Base-by-base conservation (phyloP, 35 echinoderm and acorn worm genomes). In the Ophiothrix spiculata region DNA sequence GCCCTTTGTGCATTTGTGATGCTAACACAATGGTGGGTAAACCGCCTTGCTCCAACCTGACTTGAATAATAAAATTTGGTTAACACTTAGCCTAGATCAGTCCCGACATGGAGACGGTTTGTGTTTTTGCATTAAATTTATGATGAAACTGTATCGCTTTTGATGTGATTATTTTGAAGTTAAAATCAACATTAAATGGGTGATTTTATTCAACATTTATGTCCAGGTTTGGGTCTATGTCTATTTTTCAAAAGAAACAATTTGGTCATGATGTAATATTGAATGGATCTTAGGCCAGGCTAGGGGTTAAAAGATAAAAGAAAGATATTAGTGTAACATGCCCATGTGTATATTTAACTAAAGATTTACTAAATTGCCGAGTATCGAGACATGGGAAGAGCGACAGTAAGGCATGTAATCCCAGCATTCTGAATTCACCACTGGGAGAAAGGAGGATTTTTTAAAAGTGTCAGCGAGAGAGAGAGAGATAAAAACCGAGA, bases 1-100 rank as follows among this genome's bases (percentile, higher is more conserved):
- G 16, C 60, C 60, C 60, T 69, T 69, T 69, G 60, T 69, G 60
- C 60, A 69, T 69, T 69, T 69, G 60, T 69, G 60, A 69, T 69
- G 29, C 23, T 25, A 28, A 15, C 60, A 69, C 60, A 69, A 69
- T 69, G 19, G 42, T 49, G 60, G 60, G 29, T 69, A 69, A 69
- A 69, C 60, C 60, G 17, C 25, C 60, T 28, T 28, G 29, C 60
- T 69, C 17, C 16, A 69, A 69, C 60, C 60, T 69, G 60, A 69
- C 60, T 69, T 15, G 60, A 69, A 69, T 69, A 69, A 69, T n/a
- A 69, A 69, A 69, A n/a, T 69, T 69, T 69, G 16, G 10, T 1
- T 69, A 69, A 69, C 60, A 25, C 60, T 69, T 69, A 69, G 60
- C 60, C 60, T 25, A 69, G 60, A 69, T 69, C n/a, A n/a, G n/a